Evolutionary conservation across 2,797 vertebrate species (phyloP).

Genomic region (Tolypeutes matacus): DNA sequence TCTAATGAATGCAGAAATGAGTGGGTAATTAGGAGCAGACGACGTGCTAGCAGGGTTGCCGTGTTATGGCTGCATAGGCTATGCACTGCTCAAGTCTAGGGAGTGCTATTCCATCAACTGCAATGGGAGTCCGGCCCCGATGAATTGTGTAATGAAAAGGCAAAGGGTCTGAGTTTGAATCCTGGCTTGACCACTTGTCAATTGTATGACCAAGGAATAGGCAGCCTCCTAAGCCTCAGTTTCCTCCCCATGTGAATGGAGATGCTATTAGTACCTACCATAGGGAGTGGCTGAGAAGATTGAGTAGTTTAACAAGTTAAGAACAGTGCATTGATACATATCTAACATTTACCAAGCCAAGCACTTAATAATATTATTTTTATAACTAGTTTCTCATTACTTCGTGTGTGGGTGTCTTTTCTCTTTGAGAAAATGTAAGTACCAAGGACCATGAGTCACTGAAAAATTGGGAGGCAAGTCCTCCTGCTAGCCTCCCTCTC

Average conservation of each 20-base stretch:
- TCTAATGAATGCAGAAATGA: neutral
- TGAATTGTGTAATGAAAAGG: neutral
- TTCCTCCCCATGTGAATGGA: constrained; percentile 9
- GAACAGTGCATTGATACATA: neutral
- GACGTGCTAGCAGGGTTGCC: neutral
- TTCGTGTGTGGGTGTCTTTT: neutral
- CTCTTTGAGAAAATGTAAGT: constrained; percentile 33
- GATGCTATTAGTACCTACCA: neutral
- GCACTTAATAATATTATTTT: neutral
- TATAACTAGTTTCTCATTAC: neutral
- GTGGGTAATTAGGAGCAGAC: neutral
- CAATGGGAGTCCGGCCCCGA: neutral
- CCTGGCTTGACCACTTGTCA: neutral
- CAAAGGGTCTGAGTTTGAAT: neutral
- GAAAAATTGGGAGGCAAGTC: neutral
- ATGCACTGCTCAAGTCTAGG: neutral
- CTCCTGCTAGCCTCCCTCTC: neutral
- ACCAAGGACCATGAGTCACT: neutral
- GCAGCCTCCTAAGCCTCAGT: neutral
- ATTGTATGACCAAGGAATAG: neutral
- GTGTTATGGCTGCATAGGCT: neutral
- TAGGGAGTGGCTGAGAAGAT: neutral
- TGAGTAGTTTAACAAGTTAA: neutral
- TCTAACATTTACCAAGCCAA: neutral
- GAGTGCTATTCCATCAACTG: neutral